These are phyloP conservation scores for Dascillus cervinus DNA, from an alignment of 2,888 invertebrate genomes.

Conservation along the genomic window DNA sequence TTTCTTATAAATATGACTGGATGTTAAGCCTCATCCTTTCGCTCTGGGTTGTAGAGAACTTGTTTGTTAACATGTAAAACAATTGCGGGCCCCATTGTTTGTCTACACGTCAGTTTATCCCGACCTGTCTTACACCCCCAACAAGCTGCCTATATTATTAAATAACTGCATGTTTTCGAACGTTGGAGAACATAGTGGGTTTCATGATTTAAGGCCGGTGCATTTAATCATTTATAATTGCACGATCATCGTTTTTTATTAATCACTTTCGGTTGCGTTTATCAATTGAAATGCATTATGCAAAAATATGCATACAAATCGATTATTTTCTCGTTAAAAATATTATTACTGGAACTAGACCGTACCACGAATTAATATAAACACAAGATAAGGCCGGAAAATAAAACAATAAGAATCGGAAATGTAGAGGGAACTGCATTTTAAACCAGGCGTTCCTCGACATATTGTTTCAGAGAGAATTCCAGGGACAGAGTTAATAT, in stretches of 20 bases:
- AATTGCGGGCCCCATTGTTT: constrained; percentile 14
- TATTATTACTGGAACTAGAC: too few species aligned
- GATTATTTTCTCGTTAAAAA: too few species aligned
- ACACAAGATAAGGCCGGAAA: constrained; percentile 2
- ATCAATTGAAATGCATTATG: too few species aligned
- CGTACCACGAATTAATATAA: background rate
- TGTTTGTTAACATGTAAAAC: constrained; percentile 17
- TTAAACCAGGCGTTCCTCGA: constrained; percentile 24
- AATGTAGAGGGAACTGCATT: constrained; percentile 21
- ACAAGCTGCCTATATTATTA: constrained; percentile 11
- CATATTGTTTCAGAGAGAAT: constrained; percentile 25
- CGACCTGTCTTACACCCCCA: constrained; percentile 12
- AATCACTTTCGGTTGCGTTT: too few species aligned
- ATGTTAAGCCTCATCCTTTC: constrained; percentile 4
- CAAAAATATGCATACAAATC: too few species aligned
- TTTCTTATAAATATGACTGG: too few species aligned
- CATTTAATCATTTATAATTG: too few species aligned
- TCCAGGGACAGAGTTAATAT: constrained; percentile 23
- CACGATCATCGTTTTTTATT: too few species aligned
- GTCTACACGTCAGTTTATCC: constrained; percentile 13
- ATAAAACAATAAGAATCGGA: constrained; percentile 18
- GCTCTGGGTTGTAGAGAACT: constrained; percentile 7
- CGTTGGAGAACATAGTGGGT: too few species aligned
- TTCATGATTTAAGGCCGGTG: too few species aligned
- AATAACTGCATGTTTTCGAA: too few species aligned